phyloP scores from a whole-genome alignment of 1,140 invertebrate genomes.

The Capitella teleta region DNA sequence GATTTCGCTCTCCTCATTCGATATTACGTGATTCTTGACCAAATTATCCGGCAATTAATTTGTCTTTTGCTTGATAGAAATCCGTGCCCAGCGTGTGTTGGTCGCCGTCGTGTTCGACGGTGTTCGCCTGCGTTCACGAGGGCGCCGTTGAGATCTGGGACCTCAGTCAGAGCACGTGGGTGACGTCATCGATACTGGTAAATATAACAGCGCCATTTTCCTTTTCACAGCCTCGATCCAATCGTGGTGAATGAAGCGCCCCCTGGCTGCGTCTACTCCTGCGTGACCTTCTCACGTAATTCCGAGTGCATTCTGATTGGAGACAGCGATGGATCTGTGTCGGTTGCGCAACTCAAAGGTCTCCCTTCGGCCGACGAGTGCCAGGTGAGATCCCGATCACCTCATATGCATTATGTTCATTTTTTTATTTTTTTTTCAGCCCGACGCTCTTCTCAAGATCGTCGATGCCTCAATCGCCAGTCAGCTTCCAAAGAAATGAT shows the following conservation, averaged over 20 bases:
- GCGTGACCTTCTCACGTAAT: no score
- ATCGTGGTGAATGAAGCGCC: no score
- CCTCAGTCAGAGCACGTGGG: constrained; percentile 35
- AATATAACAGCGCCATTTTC: background rate
- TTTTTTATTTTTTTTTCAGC: constrained; percentile 15
- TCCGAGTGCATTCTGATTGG: constrained; percentile 39
- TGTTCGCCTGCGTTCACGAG: constrained; percentile 41
- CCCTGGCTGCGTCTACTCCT: no score
- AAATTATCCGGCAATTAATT: no score
- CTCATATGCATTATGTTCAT: background rate
- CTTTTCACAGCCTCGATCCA: no score
- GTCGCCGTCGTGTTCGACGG: constrained; percentile 37
- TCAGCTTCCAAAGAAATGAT: constrained; percentile 18
- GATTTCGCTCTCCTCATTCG: no score
- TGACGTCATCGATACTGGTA: constrained; percentile 13
- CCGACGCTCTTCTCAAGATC: constrained; percentile 19
- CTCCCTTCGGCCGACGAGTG: constrained; percentile 21
- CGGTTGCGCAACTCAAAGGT: constrained; percentile 33
- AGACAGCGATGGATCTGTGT: constrained; percentile 37
- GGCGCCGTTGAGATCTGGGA: constrained; percentile 40
- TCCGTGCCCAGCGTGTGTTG: constrained; percentile 37
- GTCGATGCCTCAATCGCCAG: constrained; percentile 31
- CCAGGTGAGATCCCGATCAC: background rate
- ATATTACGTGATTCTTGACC: no score
- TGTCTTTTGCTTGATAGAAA: no score